These are phyloP conservation scores for Pungitius pungitius DNA, from an alignment of 2,113 vertebrate species.

Conservation along the genomic window DNA sequence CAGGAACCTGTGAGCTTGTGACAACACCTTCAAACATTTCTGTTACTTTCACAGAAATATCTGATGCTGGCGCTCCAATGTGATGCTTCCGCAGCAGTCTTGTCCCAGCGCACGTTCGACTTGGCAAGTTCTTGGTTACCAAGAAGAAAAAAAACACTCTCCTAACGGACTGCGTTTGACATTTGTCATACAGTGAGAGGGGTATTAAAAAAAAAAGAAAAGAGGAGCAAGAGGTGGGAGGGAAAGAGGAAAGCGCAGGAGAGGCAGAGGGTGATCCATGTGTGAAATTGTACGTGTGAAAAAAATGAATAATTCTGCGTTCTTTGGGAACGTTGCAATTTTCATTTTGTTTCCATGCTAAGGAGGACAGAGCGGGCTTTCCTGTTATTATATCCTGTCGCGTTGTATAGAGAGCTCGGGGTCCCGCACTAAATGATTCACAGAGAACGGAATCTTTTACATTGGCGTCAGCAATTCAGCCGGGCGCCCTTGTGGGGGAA, in stretches of 20 bases:
- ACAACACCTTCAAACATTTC: conserved; percentile 82
- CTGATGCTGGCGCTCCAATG: conserved; percentile 74
- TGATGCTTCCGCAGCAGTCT: conserved; percentile 74
- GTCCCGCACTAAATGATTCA: conserved; percentile 95
- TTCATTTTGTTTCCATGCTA: conserved; percentile 39
- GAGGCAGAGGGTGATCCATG: conserved; percentile 67
- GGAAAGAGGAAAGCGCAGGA: conserved; percentile 58
- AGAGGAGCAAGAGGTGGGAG: conserved; percentile 54
- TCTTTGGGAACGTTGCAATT: conserved; percentile 61
- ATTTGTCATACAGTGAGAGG: conserved; percentile 75
- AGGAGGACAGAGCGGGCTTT: conserved; percentile 60
- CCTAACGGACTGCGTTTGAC: conserved; percentile 75
- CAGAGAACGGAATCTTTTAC: conserved; percentile 96
- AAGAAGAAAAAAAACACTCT: conserved; percentile 56
- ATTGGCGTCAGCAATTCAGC: conserved; percentile 95
- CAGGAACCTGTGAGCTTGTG: conserved; percentile 80
- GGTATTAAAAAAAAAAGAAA: conserved; percentile 21
- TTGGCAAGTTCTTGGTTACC: conserved; percentile 69
- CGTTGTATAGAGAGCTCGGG: conserved; percentile 88
- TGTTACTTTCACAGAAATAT: conserved; percentile 82
- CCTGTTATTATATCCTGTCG: conserved; percentile 86
- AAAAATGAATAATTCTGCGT: conserved; percentile 65
- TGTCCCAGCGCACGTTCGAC: conserved; percentile 72
- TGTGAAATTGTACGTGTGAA: conserved; percentile 74
- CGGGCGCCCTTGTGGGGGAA: conserved; percentile 95